Conservation (phyloP, 2,113 vertebrate genomes). For the Phylloscopus trochilus region DNA sequence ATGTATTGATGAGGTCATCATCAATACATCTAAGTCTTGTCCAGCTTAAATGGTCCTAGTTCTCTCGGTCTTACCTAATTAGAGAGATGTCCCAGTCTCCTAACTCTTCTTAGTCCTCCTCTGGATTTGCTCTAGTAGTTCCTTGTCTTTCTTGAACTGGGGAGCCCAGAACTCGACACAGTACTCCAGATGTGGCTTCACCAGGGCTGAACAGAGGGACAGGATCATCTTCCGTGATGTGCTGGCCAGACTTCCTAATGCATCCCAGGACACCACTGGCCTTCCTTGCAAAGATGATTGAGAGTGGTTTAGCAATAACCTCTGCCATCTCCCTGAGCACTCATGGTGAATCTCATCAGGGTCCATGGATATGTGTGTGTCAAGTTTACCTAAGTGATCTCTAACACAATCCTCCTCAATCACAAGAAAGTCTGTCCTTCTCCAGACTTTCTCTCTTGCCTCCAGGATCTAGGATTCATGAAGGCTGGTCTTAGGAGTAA, state of each 20-base stretch:
- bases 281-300: neutral
- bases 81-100: neutral
- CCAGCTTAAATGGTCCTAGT: neutral
- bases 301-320: neutral
- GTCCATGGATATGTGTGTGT: no score
- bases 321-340: neutral
- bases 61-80: accelerated
- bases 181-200: neutral
- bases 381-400: neutral
- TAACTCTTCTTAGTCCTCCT: neutral
- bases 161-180: neutral
- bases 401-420: neutral
- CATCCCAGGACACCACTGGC: neutral
- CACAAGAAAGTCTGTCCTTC: neutral
- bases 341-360: no score
- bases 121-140: neutral
- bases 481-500: neutral
- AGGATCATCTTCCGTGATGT: no score
- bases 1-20: neutral
- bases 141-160: neutral
- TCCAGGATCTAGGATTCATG: neutral
- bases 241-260: neutral
- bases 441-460: neutral
- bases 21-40: neutral
- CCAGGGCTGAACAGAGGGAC: neutral